Base-by-base conservation (phyloP, 2,797 vertebrate genomes). In the Cirrhinus molitorella region DNA sequence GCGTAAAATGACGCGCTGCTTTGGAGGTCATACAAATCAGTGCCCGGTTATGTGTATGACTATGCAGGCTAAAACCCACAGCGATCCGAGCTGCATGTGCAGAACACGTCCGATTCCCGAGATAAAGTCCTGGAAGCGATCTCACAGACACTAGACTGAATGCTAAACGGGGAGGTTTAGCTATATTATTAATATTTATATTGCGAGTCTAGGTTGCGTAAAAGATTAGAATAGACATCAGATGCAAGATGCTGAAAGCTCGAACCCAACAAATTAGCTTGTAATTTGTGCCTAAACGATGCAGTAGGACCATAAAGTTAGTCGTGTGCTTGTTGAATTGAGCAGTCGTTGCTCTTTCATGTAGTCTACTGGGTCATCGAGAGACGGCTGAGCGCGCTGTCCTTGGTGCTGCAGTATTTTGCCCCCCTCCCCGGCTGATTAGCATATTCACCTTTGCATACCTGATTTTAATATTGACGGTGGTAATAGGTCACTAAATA, bases 381-480 rank as follows among this genome's bases (percentile, higher is more conserved):
- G 28, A 37, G 21, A 34, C 70, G 40, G 13, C 25, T 76, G 86
- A 84, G 57, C 90, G 57, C 90, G 89, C 94, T 96, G 95, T 95
- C 95, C 94, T 83, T 94, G 94, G 95, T 96, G 89, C 95, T 96
- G 94, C 85, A 81, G 77, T 86, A 71, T 65, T 47, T 12, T n/a
- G 11, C 43, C 49, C 65, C 8, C 10, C 40, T 3, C 63, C 21
- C 16, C 21, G 1, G n/a, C 51, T 53, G 10, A 66, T 55, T 55
- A 55, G 47, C 71, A 57, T 57, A 59, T 45, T 45, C 37, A 70
- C 51, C 37, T 77, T 76, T 77, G 49, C 65, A 77, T 37, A 67
- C 80, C 79, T 72, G 55, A 81, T 37, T 61, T 81, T 4, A 67
- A 34, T 59, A 17, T 51, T 14, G 21, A 53, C 23, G 43, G 47